Percentiles rank a stretch among this genome's conserved stretches.
Evolutionary conservation across 2,888 invertebrate species (phyloP).

Genomic region (Thecophora atra): DNA sequence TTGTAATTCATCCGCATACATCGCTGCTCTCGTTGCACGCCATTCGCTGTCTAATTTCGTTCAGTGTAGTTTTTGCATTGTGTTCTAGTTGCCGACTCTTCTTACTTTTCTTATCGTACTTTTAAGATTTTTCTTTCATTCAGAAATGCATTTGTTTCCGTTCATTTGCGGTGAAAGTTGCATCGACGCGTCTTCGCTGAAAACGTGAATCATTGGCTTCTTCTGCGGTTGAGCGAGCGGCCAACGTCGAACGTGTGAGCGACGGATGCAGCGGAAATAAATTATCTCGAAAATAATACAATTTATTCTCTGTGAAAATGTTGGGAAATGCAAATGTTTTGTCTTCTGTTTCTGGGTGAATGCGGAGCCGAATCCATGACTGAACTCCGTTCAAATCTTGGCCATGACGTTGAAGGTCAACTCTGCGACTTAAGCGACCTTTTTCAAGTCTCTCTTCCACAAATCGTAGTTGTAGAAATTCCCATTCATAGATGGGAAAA

Average conservation of each 20-base stretch:
- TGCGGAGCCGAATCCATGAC: too few species aligned
- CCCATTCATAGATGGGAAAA: background rate
- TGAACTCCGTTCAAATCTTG: too few species aligned
- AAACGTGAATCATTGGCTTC: slow-evolving; percentile 11
- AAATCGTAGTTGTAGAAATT: background rate
- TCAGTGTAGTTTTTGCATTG: slow-evolving; percentile 9
- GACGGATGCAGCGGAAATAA: too few species aligned
- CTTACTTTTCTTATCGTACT: background rate
- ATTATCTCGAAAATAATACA: too few species aligned
- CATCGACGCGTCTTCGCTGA: background rate
- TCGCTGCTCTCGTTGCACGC: background rate
- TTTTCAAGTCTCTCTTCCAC: too few species aligned
- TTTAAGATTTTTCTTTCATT: background rate
- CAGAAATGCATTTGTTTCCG: slow-evolving; percentile 6
- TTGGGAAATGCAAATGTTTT: too few species aligned
- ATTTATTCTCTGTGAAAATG: too few species aligned
- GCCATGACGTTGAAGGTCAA: too few species aligned
- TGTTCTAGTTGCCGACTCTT: background rate
- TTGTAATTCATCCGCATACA: background rate
- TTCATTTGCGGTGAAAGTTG: slow-evolving; percentile 32
- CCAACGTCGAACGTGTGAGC: slow-evolving; percentile 1
- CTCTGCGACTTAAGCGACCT: too few species aligned
- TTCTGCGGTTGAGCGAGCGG: slow-evolving; percentile 3
- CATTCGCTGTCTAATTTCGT: background rate
- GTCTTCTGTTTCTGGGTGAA: too few species aligned